phyloP scores from a whole-genome alignment of 2,797 vertebrate genomes.

The Gymnoscopelus braueri region DNA sequence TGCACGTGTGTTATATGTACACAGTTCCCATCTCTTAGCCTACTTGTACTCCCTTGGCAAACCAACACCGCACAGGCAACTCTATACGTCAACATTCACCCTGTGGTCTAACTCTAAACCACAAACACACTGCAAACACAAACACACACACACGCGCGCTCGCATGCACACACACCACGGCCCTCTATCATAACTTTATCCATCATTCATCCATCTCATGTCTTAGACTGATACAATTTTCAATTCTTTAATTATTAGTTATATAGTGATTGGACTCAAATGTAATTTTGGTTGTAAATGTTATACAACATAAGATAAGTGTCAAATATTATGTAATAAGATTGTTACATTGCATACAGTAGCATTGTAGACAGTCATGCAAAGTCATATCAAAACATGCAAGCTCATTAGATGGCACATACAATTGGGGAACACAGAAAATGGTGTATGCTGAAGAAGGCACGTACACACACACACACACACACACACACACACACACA shows the following conservation, averaged over 20 bases:
- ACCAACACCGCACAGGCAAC: constrained; percentile 47
- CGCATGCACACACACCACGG: background rate
- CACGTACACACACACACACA: background rate
- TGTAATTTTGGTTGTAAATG: no score
- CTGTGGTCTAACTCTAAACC: background rate
- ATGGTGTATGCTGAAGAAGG: no score
- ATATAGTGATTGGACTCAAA: no score
- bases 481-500: background rate
- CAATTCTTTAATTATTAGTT: no score
- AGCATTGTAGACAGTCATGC: background rate
- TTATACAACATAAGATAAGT: no score
- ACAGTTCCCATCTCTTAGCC: constrained; percentile 29
- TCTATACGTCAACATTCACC: constrained; percentile 29
- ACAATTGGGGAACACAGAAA: background rate
- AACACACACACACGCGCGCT: background rate
- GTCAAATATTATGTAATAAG: no score
- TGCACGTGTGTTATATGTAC: background rate
- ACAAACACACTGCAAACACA: background rate
- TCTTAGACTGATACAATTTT: no score
- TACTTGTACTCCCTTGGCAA: constrained; percentile 31
- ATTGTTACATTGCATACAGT: background rate
- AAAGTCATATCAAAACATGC: background rate
- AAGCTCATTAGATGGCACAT: background rate
- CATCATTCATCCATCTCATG: no score
- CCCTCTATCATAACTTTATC: no score